Base-by-base conservation (phyloP, 2,113 vertebrate species). In the Trinectes maculatus region DNA sequence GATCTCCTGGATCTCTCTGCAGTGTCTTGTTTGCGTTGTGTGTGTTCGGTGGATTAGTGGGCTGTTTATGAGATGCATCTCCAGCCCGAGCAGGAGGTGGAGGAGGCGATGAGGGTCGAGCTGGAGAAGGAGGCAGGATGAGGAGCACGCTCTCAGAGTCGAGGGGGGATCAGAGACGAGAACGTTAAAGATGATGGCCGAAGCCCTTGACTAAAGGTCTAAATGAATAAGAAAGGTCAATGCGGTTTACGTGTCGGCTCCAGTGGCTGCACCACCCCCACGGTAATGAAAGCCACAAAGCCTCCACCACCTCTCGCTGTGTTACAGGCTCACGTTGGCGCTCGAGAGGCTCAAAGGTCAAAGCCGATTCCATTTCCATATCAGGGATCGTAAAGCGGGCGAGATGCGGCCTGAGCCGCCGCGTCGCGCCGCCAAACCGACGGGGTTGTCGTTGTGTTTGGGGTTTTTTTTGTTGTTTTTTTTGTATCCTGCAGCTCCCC, bases 141-240 rank as follows among this genome's bases (percentile, higher is more conserved):
- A 86, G 83, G 87, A 80, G 59, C 75, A 9, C 58, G 78, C 80
- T 74, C 42, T 89, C 88, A 83, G 82, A 85, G 81, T 86, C 64
- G 53, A 82, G 81, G 59, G 80, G 71, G 78, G 71, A 80, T 89
- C 84, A 90, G 55, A 85, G 82, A 78, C 84, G 82, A 76, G 84
- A 90, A 91, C 87, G 89, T 88, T 82, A 89, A 84, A 86, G 86
- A 89, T 87, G 89, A 90, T 87, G 85, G 85, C 87, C 78, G 81
- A 87, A 91, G 89, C 85, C 80, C 88, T 90, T 88, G 85, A 89
- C 88, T 91, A 88, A 87, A 91, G 86, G 87, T 90, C 89, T 87
- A 85, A 90, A 87, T 90, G 88, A 89, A 89, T 87, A 87, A 89
- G 87, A 89, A 87, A 87, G 86, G 86, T 91, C 84, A 87, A 75